Base-by-base conservation (phyloP, 2,888 invertebrate genomes). In the Zaprionus obscuricornis region DNA sequence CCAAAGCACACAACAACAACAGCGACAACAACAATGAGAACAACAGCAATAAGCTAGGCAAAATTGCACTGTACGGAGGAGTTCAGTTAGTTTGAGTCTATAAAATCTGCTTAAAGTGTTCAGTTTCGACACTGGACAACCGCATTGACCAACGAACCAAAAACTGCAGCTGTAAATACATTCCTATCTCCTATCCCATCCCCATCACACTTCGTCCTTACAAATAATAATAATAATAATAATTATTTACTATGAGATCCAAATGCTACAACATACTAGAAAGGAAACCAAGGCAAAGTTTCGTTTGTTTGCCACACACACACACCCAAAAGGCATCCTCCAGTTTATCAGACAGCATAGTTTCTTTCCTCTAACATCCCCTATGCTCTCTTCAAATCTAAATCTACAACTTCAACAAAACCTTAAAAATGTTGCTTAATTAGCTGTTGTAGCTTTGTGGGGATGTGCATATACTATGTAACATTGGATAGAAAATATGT, bases 121-220 rank as follows among this genome's bases (percentile, higher is more conserved):
- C 66, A 54, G 65, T 75, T 75, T 64, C 73, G 65, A 72, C 79
- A 71, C 67, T 71, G 71, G 59, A 67, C 64, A 58, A 60, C 84
- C 79, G 39, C 66, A 69, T 36, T 57, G 64, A 55, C 67, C 77
- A 64, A 42, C 45, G 14, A 37, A 33, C 43, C 51, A 50, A 46
- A 55, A 50, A 59, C 27, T 76, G 70, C 77, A 81, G 73, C 76
- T 72, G 82, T 29, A 17, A 46, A n/a, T n/a, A n/a, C n/a, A n/a
- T n/a, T 52, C 49, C 27, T n/a, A 29, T 18, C 27, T 11, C 26
- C 37, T 24, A 10, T 39, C 34, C 46, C 16, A 40, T 40, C 22
- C 45, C 16, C 24, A 10, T 13, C 37, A 10, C 37, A 13, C 51
- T 40, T 45, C 24, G 39, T 11, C 33, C 26, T 40, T 29, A 29